A percentile compares a stretch with the other conserved stretches of the same genome.
These are phyloP conservation scores for Anguilla japonica DNA, from an alignment of 2,113 vertebrate genomes.

Conservation along the genomic window DNA sequence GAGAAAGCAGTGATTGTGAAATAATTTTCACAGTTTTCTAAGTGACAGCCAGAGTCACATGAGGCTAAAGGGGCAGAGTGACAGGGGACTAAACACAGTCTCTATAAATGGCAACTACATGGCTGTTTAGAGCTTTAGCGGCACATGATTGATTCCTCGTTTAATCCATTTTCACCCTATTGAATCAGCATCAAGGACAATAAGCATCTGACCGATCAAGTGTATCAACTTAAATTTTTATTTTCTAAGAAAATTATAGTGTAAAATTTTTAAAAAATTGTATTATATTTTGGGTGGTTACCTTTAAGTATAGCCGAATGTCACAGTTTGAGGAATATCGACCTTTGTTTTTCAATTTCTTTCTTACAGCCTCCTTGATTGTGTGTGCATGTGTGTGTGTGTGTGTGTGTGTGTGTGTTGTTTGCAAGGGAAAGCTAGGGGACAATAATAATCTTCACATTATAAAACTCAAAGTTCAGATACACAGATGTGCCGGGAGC, in stretches of 20 bases:
- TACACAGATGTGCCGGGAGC: too few species aligned
- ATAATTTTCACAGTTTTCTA: conserved; percentile 10
- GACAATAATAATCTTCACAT: too few species aligned
- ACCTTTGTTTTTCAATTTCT: too few species aligned
- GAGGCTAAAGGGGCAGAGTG: neutral
- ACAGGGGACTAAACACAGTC: neutral
- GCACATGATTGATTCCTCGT: conserved; percentile 8
- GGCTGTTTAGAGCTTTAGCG: conserved; percentile 5
- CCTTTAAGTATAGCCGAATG: too few species aligned
- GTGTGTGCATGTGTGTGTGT: too few species aligned
- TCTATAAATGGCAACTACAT: neutral
- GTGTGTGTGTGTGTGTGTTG: too few species aligned
- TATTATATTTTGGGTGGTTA: too few species aligned
- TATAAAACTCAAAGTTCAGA: too few species aligned
- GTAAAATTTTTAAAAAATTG: too few species aligned
- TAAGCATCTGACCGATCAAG: neutral
- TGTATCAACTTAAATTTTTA: neutral
- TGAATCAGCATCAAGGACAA: neutral
- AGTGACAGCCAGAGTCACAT: neutral
- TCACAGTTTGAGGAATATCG: too few species aligned
- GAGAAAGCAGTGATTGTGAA: neutral
- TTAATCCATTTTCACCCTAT: neutral
- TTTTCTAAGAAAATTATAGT: neutral
- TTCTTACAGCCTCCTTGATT: too few species aligned
- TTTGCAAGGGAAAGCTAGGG: too few species aligned